Percentiles rank a stretch among this genome's conserved stretches.
Evolutionary conservation across 2,113 vertebrate species (phyloP).

Genomic region (Xiphophorus couchianus): DNA sequence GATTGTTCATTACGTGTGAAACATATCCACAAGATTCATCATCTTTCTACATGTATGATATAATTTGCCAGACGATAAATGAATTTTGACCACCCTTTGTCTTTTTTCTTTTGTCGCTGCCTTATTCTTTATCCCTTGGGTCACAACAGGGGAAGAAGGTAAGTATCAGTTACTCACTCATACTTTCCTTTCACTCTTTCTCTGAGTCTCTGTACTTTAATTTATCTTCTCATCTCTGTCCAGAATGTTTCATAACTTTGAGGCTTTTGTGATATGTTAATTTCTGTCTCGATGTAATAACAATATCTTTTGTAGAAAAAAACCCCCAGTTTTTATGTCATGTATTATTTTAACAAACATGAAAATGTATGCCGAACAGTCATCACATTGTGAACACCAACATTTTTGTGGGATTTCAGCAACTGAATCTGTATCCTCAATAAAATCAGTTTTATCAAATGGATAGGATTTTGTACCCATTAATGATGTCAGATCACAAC

Average conservation of each 20-base stretch:
- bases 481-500: too few species aligned
- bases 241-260: constrained; percentile 10
- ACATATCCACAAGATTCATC: constrained; percentile 32
- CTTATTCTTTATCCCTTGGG: constrained; percentile 45
- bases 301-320: background rate
- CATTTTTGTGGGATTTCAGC: background rate
- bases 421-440: background rate
- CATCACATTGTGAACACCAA: background rate
- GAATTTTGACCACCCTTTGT: constrained; percentile 51
- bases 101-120: constrained; percentile 38
- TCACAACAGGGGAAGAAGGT: constrained; percentile 72
- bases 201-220: constrained; percentile 38
- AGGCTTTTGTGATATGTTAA: constrained; percentile 3
- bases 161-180: constrained; percentile 63
- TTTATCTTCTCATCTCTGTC: constrained; percentile 58
- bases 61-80: constrained; percentile 42
- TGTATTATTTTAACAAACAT: background rate
- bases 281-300: constrained; percentile 7
- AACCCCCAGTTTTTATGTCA: background rate
- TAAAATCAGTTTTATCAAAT: background rate
- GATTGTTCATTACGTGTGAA: constrained; percentile 21
- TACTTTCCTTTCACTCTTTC: constrained; percentile 6
- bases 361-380: background rate
- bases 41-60: constrained; percentile 37
- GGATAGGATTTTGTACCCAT: too few species aligned